Evolutionary conservation across 2,113 vertebrate genomes (phyloP).

Genomic region (Tachysurus vachellii): DNA sequence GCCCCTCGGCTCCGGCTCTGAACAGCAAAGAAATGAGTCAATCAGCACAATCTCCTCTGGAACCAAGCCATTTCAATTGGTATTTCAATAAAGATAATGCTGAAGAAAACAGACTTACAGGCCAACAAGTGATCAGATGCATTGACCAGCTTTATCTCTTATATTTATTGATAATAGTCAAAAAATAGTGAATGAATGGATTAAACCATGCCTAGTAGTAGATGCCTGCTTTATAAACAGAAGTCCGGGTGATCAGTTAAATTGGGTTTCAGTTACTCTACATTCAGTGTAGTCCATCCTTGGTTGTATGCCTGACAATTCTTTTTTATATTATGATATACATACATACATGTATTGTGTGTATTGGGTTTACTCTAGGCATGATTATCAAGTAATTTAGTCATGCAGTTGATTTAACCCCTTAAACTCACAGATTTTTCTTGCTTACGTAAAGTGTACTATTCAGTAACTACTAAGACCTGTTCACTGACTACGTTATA

Average conservation of each 20-base stretch:
- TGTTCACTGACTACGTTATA: neutral
- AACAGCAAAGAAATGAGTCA: constrained; percentile 9
- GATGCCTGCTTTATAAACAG: constrained; percentile 14
- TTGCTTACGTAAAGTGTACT: neutral
- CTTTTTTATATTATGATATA: neutral
- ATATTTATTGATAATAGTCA: neutral
- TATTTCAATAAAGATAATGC: neutral
- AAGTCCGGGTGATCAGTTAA: neutral
- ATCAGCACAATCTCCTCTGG: neutral
- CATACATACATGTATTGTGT: neutral
- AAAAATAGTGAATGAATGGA: neutral
- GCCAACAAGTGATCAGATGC: neutral
- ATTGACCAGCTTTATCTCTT: neutral
- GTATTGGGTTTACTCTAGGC: constrained; percentile 1
- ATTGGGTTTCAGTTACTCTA: neutral
- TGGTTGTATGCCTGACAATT: neutral
- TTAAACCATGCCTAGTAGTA: constrained; percentile 20
- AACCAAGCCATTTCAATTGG: neutral
- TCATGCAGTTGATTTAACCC: neutral
- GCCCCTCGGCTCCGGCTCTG: constrained; percentile 54
- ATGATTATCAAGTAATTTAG: constrained; percentile 10
- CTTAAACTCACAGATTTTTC: neutral
- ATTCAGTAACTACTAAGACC: neutral
- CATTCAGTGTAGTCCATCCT: neutral
- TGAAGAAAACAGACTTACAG: neutral